These are phyloP conservation scores for Equus przewalskii DNA, from an alignment of 2,113 vertebrate genomes.

Conservation along the genomic window DNA sequence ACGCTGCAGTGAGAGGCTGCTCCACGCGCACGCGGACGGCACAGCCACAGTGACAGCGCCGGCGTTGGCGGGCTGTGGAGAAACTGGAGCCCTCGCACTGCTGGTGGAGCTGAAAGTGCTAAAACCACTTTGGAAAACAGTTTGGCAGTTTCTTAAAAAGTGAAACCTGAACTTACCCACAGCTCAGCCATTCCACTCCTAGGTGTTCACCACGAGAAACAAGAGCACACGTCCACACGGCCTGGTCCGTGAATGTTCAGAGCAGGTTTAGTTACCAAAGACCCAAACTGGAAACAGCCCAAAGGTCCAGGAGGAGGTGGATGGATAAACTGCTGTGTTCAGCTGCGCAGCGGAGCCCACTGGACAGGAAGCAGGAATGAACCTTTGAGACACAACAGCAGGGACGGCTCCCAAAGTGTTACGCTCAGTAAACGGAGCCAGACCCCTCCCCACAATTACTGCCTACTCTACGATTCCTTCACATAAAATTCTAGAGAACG, in stretches of 20 bases:
- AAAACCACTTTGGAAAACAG: too few species aligned
- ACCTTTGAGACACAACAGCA: too few species aligned
- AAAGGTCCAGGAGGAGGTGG: rapidly evolving
- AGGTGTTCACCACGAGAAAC: rapidly evolving
- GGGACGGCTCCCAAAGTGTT: too few species aligned
- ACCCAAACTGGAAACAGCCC: neutral
- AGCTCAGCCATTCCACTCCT: neutral
- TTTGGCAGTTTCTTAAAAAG: neutral
- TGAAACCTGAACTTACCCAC: neutral
- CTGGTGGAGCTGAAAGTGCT: rapidly evolving
- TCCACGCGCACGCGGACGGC: rapidly evolving
- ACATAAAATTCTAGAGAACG: neutral
- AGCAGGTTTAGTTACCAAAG: neutral
- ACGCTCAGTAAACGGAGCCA: neutral
- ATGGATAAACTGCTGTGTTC: too few species aligned
- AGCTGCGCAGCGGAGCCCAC: rapidly evolving
- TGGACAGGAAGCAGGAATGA: rapidly evolving
- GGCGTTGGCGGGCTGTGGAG: neutral
- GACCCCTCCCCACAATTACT: neutral
- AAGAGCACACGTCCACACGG: rapidly evolving
- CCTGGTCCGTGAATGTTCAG: neutral
- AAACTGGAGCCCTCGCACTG: rapidly evolving
- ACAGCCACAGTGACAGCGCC: rapidly evolving
- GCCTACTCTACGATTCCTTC: rapidly evolving
- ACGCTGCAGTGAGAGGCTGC: too few species aligned